Base-by-base conservation (phyloP, 2,797 vertebrate species). In the Oreonectes daqikongensis region DNA sequence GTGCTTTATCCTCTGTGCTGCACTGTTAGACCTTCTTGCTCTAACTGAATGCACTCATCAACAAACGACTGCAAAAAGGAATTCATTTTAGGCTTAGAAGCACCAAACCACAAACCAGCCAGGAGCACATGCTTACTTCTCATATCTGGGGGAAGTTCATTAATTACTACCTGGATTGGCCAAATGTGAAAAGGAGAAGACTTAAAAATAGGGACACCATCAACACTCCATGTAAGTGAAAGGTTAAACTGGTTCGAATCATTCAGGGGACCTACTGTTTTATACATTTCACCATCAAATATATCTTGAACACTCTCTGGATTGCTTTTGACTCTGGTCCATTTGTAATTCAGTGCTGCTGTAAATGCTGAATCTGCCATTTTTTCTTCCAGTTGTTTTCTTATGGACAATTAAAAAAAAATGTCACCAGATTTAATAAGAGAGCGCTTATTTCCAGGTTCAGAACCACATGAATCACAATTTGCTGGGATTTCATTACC, bases 131-230 rank as follows among this genome's bases (percentile, higher is more conserved):
- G 30, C 30, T 2, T 69, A 44, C 26, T 50, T 78, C 22, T 78
- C 9, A 20, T 55, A 44, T 79, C 57, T 22, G 77, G 61, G n/a
- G 69, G 26, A 30, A 72, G 26, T 35, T 72, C 18, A 55, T 65
- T 78, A 14, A 77, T 69, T 24, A 35, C 40, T 5, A 70, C n/a
- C 55, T 78, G 60, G 5, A 78, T 26, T 26, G 59, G 61, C 50
- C 59, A 78, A 18, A 65, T 78, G 69, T 78, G 46, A 66, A 72
- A 72, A n/a, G 48, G 60, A 8, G 59, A 65, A 3, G 59, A 44
- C 22, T 42, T 78, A 57, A 78, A 72, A 64, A 65, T 65, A 5
- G 46, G 59, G 40, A 71, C 57, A 70, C 57, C 57, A 53, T 70
- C 67, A 18, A 64, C 67, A 64, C 64, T 70, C 53, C 63, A 66